Percentiles rank a stretch among this genome's conserved stretches.
Conservation (phyloP, 2,888 invertebrate genomes). For the Liopterus haemorrhoidalis region DNA sequence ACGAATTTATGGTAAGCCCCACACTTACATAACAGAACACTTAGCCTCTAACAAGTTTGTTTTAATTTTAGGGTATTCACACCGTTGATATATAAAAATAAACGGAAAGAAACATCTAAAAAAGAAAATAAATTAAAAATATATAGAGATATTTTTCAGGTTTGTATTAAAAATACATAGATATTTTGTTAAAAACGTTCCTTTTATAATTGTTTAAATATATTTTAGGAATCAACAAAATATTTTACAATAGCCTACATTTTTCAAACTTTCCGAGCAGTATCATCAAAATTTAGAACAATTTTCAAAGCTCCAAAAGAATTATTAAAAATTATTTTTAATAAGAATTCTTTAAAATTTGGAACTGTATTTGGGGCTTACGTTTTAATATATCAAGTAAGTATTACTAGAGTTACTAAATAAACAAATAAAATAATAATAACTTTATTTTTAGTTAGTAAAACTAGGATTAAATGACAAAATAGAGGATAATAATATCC, state of each 20-base stretch:
- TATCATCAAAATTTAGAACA: conserved; percentile 2
- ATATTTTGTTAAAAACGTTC: background rate
- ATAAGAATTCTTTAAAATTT: conserved; percentile 1
- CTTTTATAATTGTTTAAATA: background rate
- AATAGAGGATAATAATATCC: background rate
- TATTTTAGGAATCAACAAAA: conserved; percentile 9
- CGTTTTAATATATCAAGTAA: conserved; percentile 13
- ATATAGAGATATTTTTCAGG: no score
- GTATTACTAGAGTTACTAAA: background rate
- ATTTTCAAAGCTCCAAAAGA: conserved; percentile 7
- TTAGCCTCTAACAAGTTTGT: no score
- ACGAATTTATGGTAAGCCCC: conserved; percentile 6
- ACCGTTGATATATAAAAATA: no score
- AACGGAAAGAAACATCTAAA: no score
- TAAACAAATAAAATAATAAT: background rate
- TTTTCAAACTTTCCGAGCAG: conserved; percentile 6
- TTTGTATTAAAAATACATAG: background rate
- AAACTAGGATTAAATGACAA: background rate
- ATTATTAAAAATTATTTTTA: conserved; percentile 4
- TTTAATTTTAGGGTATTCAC: no score
- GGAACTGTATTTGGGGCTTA: conserved; percentile 11
- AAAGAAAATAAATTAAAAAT: no score
- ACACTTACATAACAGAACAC: no score
- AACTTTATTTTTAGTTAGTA: conserved; percentile 4
- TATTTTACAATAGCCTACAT: conserved; percentile 10